phyloP scores from a whole-genome alignment of 2,113 vertebrate genomes.

The Andinoacara biseriatus region DNA sequence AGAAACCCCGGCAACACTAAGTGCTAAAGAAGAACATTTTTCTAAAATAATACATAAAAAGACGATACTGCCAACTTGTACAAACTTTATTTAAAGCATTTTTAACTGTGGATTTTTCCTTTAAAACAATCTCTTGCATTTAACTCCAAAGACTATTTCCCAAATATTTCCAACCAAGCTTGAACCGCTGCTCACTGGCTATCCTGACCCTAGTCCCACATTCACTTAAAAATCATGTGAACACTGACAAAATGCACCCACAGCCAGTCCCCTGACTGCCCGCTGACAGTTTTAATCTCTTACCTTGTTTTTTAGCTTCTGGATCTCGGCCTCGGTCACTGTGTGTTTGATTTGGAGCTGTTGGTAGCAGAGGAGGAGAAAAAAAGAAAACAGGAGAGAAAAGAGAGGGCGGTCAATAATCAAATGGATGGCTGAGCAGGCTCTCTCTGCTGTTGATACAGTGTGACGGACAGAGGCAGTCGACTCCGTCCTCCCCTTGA shows the following conservation, averaged over 20 bases:
- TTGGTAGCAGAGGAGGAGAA: slow-evolving; percentile 77
- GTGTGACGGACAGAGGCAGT: slow-evolving; percentile 54
- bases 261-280: not conserved
- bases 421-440: slow-evolving; percentile 78
- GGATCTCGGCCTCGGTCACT: slow-evolving; percentile 98
- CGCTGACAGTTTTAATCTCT: slow-evolving; percentile 60
- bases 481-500: slow-evolving; percentile 48
- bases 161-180: not conserved
- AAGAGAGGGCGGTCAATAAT: slow-evolving; percentile 64
- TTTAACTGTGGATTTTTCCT: not conserved
- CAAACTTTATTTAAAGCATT: not conserved
- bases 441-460: slow-evolving; percentile 60
- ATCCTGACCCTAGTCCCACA: not conserved
- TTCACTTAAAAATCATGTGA: slow-evolving; percentile 3
- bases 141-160: not conserved
- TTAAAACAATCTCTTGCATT: not conserved
- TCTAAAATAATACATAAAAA: not conserved
- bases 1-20: not conserved
- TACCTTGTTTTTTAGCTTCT: slow-evolving; percentile 99
- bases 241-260: slow-evolving; percentile 1
- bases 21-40: not conserved
- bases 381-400: slow-evolving; percentile 67
- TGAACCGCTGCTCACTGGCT: not conserved
- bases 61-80: not conserved
- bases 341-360: slow-evolving; percentile 99